Percentiles rank a stretch among this genome's conserved stretches.
These are phyloP conservation scores for Oryzias dopingdopingensis DNA, from an alignment of 2,797 vertebrate genomes.

Conservation along the genomic window DNA sequence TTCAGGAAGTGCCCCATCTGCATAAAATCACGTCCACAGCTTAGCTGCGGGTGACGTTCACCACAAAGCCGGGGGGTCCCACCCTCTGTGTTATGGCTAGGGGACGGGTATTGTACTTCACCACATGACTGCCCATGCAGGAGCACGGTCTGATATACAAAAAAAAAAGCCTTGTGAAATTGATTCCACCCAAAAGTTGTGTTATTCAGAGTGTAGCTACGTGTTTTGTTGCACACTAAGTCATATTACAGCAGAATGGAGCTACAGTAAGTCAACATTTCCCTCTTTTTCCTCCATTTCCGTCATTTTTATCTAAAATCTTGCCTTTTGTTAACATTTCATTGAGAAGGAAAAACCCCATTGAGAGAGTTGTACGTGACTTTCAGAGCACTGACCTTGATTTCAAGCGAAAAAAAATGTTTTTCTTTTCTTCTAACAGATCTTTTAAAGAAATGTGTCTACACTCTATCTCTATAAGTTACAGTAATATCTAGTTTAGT, in stretches of 20 bases:
- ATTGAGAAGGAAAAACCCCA: conserved; percentile 46
- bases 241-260: conserved; percentile 11
- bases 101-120: conserved; percentile 53
- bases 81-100: conserved; percentile 72
- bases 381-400: conserved; percentile 17
- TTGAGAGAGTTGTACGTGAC: conserved; percentile 54
- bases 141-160: conserved; percentile 7
- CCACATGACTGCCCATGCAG: conserved; percentile 27
- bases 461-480: conserved; percentile 25
- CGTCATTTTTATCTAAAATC: conserved; percentile 56
- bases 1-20: conserved; percentile 28
- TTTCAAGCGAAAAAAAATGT: conserved; percentile 32
- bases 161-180: conserved; percentile 45
- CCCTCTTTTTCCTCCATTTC: conserved; percentile 31
- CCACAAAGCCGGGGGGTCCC: conserved; percentile 47
- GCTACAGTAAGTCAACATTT: conserved; percentile 39
- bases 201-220: conserved; percentile 26
- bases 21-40: conserved; percentile 61
- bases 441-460: conserved; percentile 13
- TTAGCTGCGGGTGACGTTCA: conserved; percentile 36
- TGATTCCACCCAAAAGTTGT: conserved; percentile 46
- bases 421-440: conserved; percentile 25
- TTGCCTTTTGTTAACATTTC: conserved; percentile 34
- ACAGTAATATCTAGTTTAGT: conserved; percentile 9
- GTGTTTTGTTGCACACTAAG: conserved; percentile 11